Percentiles rank a stretch among this genome's conserved stretches.
phyloP scores from a whole-genome alignment of 2,113 vertebrate genomes.

The Nothocercus julius region DNA sequence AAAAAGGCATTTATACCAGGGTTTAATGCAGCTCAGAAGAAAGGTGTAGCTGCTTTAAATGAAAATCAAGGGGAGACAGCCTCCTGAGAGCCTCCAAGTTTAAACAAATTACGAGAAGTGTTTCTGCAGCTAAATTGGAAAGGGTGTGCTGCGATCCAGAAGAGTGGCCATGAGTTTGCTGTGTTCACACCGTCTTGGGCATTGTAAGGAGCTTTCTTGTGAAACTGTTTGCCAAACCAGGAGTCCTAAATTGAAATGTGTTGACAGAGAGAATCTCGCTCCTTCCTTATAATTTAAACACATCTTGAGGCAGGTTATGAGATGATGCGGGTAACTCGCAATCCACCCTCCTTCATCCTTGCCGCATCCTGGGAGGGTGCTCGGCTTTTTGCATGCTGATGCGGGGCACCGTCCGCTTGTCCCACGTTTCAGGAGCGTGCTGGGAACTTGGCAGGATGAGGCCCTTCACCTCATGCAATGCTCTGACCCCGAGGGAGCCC shows the following conservation, averaged over 20 bases:
- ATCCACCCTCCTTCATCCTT: conserved; percentile 2
- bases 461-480: conserved; percentile 43
- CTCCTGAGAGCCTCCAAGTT: conserved; percentile 31
- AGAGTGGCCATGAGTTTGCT: conserved; percentile 50
- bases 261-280: conserved; percentile 73
- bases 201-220: conserved; percentile 68
- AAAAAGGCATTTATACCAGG: neutral
- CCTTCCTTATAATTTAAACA: conserved; percentile 69
- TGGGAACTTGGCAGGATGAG: conserved; percentile 8
- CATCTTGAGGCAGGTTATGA: conserved; percentile 64
- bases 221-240: conserved; percentile 67
- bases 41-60: conserved; percentile 15
- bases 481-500: conserved; percentile 51
- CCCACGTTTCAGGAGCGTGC: neutral
- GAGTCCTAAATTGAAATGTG: conserved; percentile 75
- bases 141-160: conserved; percentile 56
- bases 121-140: conserved; percentile 62
- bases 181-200: conserved; percentile 45
- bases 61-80: conserved; percentile 7
- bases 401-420: neutral
- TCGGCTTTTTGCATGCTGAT: fast-evolving
- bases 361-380: fast-evolving
- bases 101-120: conserved; percentile 54
- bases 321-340: neutral
- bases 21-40: neutral